These are phyloP conservation scores for Mizuhopecten yessoensis DNA, from an alignment of 1,140 invertebrate species.

Conservation along the genomic window DNA sequence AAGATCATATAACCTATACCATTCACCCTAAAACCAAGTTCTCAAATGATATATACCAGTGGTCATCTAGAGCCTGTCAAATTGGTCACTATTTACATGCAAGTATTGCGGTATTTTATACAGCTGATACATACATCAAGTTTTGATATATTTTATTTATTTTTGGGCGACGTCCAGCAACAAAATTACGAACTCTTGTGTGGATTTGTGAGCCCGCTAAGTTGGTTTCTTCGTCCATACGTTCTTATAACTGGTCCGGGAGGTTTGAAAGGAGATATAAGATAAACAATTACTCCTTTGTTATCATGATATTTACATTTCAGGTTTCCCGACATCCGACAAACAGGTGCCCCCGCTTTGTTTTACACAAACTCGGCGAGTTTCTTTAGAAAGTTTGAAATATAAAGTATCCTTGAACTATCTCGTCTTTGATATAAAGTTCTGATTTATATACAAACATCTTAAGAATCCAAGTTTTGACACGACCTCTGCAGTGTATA, in stretches of 20 bases:
- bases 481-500: not conserved
- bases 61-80: too few species aligned
- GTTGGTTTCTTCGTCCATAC: not conserved
- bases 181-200: not conserved
- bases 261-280: not conserved
- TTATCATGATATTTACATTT: not conserved
- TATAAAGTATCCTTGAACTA: slow-evolving; percentile 12
- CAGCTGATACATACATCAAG: not conserved
- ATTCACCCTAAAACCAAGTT: too few species aligned
- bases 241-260: not conserved
- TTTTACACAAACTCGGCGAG: not conserved
- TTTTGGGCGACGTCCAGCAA: not conserved
- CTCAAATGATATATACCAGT: too few species aligned
- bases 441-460: slow-evolving; percentile 13
- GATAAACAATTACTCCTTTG: not conserved
- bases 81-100: too few species aligned
- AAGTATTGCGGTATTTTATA: not conserved
- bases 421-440: slow-evolving; percentile 34
- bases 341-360: slow-evolving; percentile 29
- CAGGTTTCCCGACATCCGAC: not conserved
- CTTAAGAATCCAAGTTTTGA: not conserved
- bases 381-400: not conserved
- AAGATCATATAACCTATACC: too few species aligned
- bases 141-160: not conserved
- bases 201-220: not conserved